These are phyloP conservation scores for Alloscopus bannaensis DNA, from an alignment of 2,888 invertebrate species.

Conservation along the genomic window DNA sequence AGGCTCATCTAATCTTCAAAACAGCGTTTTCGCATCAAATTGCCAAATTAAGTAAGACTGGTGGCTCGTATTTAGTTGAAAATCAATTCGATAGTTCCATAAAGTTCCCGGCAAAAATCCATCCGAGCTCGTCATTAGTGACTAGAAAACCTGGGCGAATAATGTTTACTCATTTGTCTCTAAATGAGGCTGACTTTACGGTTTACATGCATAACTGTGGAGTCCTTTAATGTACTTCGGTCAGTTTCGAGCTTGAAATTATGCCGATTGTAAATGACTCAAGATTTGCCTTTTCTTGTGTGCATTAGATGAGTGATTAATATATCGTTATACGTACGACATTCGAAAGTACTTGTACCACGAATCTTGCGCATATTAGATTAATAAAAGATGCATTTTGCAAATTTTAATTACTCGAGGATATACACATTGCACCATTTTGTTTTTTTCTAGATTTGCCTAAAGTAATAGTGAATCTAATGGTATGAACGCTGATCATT, in stretches of 20 bases:
- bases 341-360: too few species aligned
- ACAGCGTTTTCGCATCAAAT: slow-evolving; percentile 90
- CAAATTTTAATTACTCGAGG: too few species aligned
- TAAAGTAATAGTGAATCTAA: too few species aligned
- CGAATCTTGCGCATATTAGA: too few species aligned
- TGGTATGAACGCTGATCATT: too few species aligned
- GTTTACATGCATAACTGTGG: slow-evolving; percentile 61
- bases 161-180: slow-evolving; percentile 57
- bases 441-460: too few species aligned
- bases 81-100: slow-evolving; percentile 47
- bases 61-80: slow-evolving; percentile 56
- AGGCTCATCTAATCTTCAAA: slow-evolving; percentile 84
- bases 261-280: neutral
- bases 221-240: slow-evolving; percentile 17
- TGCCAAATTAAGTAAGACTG: slow-evolving; percentile 77
- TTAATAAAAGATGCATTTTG: too few species aligned
- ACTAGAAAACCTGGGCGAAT: slow-evolving; percentile 45
- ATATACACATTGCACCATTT: too few species aligned
- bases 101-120: slow-evolving; percentile 62
- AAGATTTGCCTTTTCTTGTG: too few species aligned
- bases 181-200: slow-evolving; percentile 43
- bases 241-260: neutral
- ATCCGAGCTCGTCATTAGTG: slow-evolving; percentile 63
- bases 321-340: too few species aligned
- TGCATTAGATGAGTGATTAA: too few species aligned